Percentiles rank a stretch among this genome's conserved stretches.
phyloP scores from a whole-genome alignment of 2,113 vertebrate species.

The Neofelis nebulosa region DNA sequence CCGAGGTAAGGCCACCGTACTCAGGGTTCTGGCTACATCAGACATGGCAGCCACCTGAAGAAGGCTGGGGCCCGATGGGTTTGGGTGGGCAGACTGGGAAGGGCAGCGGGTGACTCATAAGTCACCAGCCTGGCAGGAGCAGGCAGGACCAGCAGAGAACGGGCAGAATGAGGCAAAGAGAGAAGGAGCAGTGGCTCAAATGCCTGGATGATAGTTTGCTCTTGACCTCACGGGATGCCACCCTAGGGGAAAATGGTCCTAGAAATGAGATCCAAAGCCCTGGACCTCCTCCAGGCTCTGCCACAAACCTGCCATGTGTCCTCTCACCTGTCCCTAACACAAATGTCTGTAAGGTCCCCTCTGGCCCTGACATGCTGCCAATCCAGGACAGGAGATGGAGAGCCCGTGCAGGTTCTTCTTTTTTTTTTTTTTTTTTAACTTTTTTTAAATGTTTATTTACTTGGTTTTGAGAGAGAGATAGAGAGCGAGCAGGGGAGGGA shows the following conservation, averaged over 20 bases:
- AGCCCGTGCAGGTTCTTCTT: neutral
- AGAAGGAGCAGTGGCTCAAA: neutral
- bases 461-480: too few relatives aligned
- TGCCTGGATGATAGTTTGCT: neutral
- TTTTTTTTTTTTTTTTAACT: too few relatives aligned
- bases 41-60: fast-evolving
- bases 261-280: neutral
- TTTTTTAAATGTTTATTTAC: too few relatives aligned
- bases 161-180: neutral
- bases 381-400: neutral
- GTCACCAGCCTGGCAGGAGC: neutral
- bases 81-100: neutral
- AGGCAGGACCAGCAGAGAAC: neutral
- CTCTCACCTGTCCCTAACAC: neutral
- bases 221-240: neutral
- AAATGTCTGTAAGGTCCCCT: neutral
- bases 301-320: neutral
- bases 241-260: neutral
- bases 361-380: neutral
- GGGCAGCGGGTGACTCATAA: neutral
- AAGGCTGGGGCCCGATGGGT: neutral
- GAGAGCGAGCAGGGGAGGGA: too few relatives aligned
- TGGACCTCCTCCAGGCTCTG: neutral
- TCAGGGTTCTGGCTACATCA: neutral
- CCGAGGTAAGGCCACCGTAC: neutral